Evolutionary conservation across 2,113 vertebrate species (phyloP).

Genomic region (Rhipidura dahli): DNA sequence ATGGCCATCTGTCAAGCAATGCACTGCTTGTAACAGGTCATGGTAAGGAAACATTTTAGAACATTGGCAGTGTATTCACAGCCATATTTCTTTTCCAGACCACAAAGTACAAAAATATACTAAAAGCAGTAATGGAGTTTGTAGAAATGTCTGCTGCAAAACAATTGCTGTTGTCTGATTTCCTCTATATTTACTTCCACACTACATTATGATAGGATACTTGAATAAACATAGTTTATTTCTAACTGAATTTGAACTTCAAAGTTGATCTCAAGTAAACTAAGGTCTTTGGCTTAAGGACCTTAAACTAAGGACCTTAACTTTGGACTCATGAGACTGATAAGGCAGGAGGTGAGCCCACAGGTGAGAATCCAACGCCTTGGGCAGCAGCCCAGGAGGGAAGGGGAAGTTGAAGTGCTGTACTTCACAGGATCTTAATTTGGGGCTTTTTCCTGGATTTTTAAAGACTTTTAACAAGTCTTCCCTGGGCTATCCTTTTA

Average conservation of each 20-base stretch:
- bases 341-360: neutral
- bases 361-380: neutral
- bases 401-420: neutral
- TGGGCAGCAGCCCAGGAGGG: neutral
- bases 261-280: neutral
- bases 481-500: neutral
- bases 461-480: neutral
- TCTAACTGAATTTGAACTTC: neutral
- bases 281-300: neutral
- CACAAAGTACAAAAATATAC: slow-evolving; percentile 27
- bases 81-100: neutral
- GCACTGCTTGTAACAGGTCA: neutral
- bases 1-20: neutral
- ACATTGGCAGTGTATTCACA: neutral
- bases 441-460: neutral
- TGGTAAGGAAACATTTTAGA: neutral
- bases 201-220: neutral
- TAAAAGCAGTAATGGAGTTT: neutral
- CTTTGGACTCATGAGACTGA: neutral
- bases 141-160: slow-evolving; percentile 38
- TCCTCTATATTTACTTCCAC: neutral
- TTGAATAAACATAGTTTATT: neutral
- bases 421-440: neutral
- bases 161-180: slow-evolving; percentile 46
- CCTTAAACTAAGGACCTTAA: no score